These are phyloP conservation scores for Rotaria sp. DNA, from an alignment of 2,888 invertebrate genomes.

Conservation along the genomic window DNA sequence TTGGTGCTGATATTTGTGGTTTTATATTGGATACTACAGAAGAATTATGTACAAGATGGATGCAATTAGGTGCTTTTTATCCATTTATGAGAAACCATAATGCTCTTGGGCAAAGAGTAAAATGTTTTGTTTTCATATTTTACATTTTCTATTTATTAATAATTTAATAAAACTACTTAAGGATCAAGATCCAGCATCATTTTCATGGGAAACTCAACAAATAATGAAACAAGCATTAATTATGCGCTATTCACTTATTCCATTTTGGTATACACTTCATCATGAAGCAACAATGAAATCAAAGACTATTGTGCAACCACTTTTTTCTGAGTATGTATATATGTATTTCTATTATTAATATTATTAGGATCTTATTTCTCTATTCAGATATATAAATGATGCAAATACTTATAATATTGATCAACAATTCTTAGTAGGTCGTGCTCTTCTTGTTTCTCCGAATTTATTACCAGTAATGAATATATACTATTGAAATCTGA, in stretches of 20 bases:
- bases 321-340: conserved; percentile 30
- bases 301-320: conserved; percentile 30
- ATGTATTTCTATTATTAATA: no score
- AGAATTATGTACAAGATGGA: conserved; percentile 45
- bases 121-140: no score
- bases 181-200: conserved; percentile 40
- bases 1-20: conserved; percentile 54
- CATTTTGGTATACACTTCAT: conserved; percentile 28
- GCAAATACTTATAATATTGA: conserved; percentile 31
- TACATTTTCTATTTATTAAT: background rate
- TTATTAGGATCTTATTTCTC: background rate
- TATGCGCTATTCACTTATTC: conserved; percentile 43
- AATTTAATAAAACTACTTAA: background rate
- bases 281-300: conserved; percentile 17
- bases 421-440: conserved; percentile 37
- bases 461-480: background rate
- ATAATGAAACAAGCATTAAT: conserved; percentile 59
- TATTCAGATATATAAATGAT: conserved; percentile 26
- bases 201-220: conserved; percentile 30
- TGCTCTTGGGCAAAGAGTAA: conserved; percentile 54
- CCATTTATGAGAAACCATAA: conserved; percentile 43
- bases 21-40: conserved; percentile 47
- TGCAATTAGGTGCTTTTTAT: conserved; percentile 46
- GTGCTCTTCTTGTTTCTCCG: conserved; percentile 33
- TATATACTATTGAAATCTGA: background rate